phyloP scores from a whole-genome alignment of 2,113 vertebrate species.

The Triplophysa tibetana region DNA sequence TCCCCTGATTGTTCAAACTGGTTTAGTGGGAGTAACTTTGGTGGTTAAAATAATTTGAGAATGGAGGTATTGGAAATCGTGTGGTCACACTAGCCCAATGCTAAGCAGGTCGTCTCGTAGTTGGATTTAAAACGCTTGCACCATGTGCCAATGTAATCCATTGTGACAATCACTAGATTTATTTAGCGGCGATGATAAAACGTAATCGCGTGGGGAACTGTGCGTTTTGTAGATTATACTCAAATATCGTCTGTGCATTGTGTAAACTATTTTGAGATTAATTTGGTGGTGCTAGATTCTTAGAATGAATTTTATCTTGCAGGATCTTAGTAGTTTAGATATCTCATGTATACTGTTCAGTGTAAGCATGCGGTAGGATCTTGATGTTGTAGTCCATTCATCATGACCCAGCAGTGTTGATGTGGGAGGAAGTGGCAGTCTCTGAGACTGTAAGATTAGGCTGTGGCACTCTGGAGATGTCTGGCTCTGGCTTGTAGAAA shows the following conservation, averaged over 20 bases:
- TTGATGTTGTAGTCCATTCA: slow-evolving; percentile 21
- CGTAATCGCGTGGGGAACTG: no score
- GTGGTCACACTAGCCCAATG: background rate
- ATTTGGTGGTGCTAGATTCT: no score
- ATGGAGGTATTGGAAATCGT: background rate
- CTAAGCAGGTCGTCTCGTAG: background rate
- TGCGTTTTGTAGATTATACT: no score
- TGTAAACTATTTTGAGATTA: no score
- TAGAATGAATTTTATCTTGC: no score
- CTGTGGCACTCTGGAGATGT: slow-evolving; percentile 23
- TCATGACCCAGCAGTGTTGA: slow-evolving; percentile 23
- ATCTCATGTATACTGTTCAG: background rate
- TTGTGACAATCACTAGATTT: background rate
- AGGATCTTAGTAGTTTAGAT: no score
- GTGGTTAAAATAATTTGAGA: no score
- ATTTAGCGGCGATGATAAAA: background rate
- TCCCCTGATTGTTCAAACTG: background rate
- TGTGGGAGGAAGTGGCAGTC: slow-evolving; percentile 31
- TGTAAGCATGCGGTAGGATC: slow-evolving; percentile 14
- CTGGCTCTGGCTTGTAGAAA: slow-evolving; percentile 16
- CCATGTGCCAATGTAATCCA: background rate
- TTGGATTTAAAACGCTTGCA: background rate
- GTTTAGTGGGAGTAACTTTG: background rate
- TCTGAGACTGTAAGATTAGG: slow-evolving; percentile 11
- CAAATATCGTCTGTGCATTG: no score